These are phyloP conservation scores for Karalla daura DNA, from an alignment of 2,797 vertebrate genomes.

Conservation along the genomic window DNA sequence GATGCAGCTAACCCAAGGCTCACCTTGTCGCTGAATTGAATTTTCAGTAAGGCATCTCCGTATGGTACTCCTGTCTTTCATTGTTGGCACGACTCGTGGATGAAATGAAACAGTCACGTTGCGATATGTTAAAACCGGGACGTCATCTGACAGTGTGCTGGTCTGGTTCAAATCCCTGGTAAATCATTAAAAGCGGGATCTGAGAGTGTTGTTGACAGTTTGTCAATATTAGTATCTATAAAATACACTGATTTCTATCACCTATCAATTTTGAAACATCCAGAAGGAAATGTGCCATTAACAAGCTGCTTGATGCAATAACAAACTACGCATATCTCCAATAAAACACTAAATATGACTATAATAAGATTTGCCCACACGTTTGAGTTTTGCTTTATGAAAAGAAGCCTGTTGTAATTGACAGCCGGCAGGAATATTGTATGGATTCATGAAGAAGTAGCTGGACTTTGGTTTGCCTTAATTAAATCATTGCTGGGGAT, in stretches of 20 bases:
- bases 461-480: too few species aligned
- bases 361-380: neutral
- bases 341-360: conserved; percentile 5
- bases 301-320: neutral
- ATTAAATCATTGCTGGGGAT: too few species aligned
- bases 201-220: neutral
- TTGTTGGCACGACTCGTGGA: too few species aligned
- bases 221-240: neutral
- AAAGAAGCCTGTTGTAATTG: neutral
- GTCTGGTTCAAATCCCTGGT: neutral
- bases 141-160: neutral
- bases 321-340: neutral
- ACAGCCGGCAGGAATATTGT: neutral
- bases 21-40: conserved; percentile 2
- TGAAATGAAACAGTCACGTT: too few species aligned
- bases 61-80: too few species aligned
- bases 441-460: neutral
- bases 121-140: too few species aligned
- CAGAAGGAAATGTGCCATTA: neutral
- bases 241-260: neutral
- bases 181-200: neutral
- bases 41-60: neutral
- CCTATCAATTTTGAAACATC: neutral
- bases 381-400: neutral
- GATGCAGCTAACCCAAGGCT: conserved; percentile 25